phyloP scores from a whole-genome alignment of 2,888 invertebrate genomes.

The Drosophila kokeensis region DNA sequence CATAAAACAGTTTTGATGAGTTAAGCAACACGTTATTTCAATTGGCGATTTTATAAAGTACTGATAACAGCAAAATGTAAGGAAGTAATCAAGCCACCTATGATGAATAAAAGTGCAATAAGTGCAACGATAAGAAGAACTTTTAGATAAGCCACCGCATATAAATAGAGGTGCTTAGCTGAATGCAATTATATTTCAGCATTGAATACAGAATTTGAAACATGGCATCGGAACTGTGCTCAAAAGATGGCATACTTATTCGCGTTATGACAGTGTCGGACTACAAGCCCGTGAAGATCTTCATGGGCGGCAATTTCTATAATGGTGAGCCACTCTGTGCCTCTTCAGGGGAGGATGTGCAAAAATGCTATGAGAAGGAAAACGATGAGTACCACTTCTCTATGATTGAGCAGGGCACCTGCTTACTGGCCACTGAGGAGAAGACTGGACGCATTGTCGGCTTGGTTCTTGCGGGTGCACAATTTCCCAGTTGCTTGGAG shows the following conservation, averaged over 20 bases:
- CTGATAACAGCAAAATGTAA: neutral
- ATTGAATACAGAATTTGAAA: neutral
- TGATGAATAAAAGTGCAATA: neutral
- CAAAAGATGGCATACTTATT: slow-evolving; percentile 45
- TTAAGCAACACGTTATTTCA: neutral
- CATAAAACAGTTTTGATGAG: no score
- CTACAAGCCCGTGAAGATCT: slow-evolving; percentile 37
- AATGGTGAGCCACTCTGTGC: slow-evolving; percentile 47
- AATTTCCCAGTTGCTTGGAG: slow-evolving; percentile 34
- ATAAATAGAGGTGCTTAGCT: slow-evolving; percentile 16
- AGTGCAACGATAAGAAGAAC: neutral
- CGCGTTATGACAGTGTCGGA: slow-evolving; percentile 47
- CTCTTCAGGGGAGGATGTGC: slow-evolving; percentile 39
- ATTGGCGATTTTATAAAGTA: neutral
- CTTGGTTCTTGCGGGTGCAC: slow-evolving; percentile 45
- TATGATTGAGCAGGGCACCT: slow-evolving; percentile 52
- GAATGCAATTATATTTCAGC: neutral
- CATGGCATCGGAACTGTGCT: slow-evolving; percentile 36
- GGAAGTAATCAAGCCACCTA: neutral
- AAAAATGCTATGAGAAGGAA: slow-evolving; percentile 33
- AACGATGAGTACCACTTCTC: slow-evolving; percentile 49
- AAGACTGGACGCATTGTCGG: slow-evolving; percentile 45
- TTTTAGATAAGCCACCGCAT: slow-evolving; percentile 2
- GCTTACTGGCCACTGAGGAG: slow-evolving; percentile 47
- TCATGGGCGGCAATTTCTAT: slow-evolving; percentile 47